Base-by-base conservation (phyloP, 2,888 invertebrate species). In the Lepidonotus clava region DNA sequence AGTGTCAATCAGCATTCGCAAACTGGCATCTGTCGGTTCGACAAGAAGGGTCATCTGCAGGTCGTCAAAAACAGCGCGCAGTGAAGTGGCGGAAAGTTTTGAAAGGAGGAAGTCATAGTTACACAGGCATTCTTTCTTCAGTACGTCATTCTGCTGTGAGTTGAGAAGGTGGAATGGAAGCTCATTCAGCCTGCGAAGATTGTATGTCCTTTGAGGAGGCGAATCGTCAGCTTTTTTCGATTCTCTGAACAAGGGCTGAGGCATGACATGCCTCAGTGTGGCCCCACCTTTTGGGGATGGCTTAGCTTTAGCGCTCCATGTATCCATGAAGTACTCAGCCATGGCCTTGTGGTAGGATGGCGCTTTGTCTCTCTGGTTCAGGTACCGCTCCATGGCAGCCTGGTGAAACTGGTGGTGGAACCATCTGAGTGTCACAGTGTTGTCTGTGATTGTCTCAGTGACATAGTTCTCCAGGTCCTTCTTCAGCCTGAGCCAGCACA, bases 151-250 rank as follows among this genome's bases (percentile, higher is more conserved):
- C 88, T 91, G 96, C 94, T 91, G 95, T 93, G 92, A 91, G 90
- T 96, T 96, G 93, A 96, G 96, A 93, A 96, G 96, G 92, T 97
- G 97, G 94, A 96, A 97, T 76, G 98, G 97, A 83, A 97, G 95
- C 94, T 98, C 97, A 93, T 97, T 97, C 88, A 97, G 95, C 95
- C 96, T 97, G 91, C 97, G 95, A 80, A 96, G 95, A 94, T 97
- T 97, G 94, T 96, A 97, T 34, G 91, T 89, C 89, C 91, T 34
- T 24, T 24, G 41, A 14, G 21, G 24, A 24, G 51, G 40, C 21
- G 32, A 11, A 41, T 21, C 66, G 11, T 36, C 83, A 36, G 24
- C n/a, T 8, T 11, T 18, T 4, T 21, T 8, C 0, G 71, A 34
- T 18, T 71, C 80, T 32, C 41, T 90, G 88, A 89, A 91, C 18